A percentile compares a stretch with the other conserved stretches of the same genome.
Conservation (phyloP, 2,888 invertebrate genomes). For the Pristionchus japonicus region DNA sequence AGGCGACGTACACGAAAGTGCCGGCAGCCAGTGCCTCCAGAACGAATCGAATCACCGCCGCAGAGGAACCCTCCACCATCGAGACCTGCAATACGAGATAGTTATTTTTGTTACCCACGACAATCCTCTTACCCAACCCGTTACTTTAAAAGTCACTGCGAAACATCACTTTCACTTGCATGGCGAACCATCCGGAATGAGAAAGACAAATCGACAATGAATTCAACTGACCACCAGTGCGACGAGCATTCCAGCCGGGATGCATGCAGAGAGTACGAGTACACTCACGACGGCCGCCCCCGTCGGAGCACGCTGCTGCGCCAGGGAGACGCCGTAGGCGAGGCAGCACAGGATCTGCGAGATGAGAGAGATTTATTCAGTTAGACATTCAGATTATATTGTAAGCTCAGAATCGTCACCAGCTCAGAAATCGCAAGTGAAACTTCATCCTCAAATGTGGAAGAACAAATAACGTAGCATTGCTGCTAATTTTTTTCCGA, state of each 20-base stretch:
- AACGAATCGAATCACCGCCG: slow-evolving; percentile 61
- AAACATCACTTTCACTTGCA: no score
- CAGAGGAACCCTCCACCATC: slow-evolving; percentile 58
- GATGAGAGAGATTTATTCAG: neutral
- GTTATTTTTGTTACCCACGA: no score
- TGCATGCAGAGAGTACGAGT: slow-evolving; percentile 63
- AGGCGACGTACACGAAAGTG: slow-evolving; percentile 73
- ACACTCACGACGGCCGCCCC: slow-evolving; percentile 60
- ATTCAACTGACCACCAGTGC: slow-evolving; percentile 56
- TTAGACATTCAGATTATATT: neutral
- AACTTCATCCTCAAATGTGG: no score
- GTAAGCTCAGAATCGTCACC: no score
- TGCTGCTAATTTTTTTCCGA: no score
- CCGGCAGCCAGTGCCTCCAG: slow-evolving; percentile 63
- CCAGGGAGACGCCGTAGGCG: slow-evolving; percentile 70
- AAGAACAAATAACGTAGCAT: no score
- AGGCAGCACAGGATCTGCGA: slow-evolving; percentile 68
- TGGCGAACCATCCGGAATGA: no score
- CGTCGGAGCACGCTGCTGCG: slow-evolving; percentile 63
- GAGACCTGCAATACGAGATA: slow-evolving; percentile 54
- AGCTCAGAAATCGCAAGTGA: no score
- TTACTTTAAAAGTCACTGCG: no score
- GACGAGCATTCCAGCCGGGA: slow-evolving; percentile 68
- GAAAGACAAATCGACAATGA: no score
- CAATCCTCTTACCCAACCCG: neutral